Evolutionary conservation across 1,140 invertebrate species (phyloP), one percentile per base, ranked within the genome.

Genomic region (Palaemon carinicauda): DNA sequence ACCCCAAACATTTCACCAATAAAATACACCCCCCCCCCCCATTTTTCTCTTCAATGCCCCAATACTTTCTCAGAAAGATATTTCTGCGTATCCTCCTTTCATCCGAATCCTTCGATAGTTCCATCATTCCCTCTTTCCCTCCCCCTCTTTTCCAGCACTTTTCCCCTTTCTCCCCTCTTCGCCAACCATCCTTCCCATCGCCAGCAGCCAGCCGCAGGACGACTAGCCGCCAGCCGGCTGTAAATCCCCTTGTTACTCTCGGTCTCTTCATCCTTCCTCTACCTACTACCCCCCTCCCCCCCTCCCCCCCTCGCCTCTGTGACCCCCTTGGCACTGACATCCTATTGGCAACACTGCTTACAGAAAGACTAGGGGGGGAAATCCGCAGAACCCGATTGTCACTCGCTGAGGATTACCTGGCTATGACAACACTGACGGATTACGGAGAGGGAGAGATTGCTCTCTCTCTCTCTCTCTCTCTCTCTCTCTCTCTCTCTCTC

Each of bases 371-470:
- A 33, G 78, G 29, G 77, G 54, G 27, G 60, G 80, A 81, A 81
- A 81, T 81, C 80, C 80, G 56, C 33, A 24, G 80, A 81, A 81
- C 60, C 60, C 80, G 60, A 81, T 81, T 81, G 80, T 81, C 80
- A 81, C 80, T 81, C 52, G 80, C 31, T 41, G 29, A 19, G 60
- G 80, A 81, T 81, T 81, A 81, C 24, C 33, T 56, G 60, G 71
- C 80, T 81, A 81, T 81, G 80, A 81, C 80, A 81, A 81, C 80
- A 81, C 60, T 81, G 80, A 14, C 56, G 80, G 80, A 81, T 81
- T 81, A 81, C 60, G 50, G 80, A 41, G 79, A 5, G 75, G 27
- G 80, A 15, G 33, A 29, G 51, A 41, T 41, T 41, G 41, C 41
- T 1, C 41, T 41, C 41, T 41, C 41, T 41, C 41, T 41, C 41